phyloP scores from a whole-genome alignment of 2,797 vertebrate species.

The Natrix natrix region DNA sequence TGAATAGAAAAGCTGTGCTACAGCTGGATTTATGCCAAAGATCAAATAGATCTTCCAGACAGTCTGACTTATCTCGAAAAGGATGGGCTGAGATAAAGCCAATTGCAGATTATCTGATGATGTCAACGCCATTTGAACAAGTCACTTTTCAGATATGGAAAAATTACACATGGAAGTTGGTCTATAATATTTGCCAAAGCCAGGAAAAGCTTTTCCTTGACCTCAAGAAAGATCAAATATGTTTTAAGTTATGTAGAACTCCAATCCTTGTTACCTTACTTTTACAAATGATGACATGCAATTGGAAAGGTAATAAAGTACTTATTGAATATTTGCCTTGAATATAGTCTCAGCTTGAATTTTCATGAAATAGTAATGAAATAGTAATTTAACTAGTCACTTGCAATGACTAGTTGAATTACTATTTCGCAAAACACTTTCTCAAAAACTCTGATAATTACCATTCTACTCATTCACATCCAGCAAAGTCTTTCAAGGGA shows the following conservation, averaged over 20 bases:
- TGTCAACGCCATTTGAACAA: neutral
- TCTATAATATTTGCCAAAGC: neutral
- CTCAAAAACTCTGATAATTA: neutral
- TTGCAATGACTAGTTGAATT: neutral
- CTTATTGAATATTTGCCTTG: neutral
- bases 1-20: neutral
- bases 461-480: neutral
- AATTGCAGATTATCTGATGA: neutral
- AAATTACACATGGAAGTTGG: neutral
- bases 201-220: constrained; percentile 19
- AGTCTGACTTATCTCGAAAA: neutral
- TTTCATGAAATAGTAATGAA: neutral
- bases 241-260: neutral
- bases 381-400: neutral
- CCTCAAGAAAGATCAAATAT: neutral
- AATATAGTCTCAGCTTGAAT: neutral
- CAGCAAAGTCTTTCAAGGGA: too few species aligned
- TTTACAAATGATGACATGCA: neutral
- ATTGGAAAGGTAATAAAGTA: neutral
- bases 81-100: neutral
- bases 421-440: neutral
- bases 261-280: neutral
- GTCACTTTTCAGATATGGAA: neutral
- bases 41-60: neutral
- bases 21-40: constrained; percentile 41